Conservation (phyloP, 2,113 vertebrate species). For the Mixornis gularis region DNA sequence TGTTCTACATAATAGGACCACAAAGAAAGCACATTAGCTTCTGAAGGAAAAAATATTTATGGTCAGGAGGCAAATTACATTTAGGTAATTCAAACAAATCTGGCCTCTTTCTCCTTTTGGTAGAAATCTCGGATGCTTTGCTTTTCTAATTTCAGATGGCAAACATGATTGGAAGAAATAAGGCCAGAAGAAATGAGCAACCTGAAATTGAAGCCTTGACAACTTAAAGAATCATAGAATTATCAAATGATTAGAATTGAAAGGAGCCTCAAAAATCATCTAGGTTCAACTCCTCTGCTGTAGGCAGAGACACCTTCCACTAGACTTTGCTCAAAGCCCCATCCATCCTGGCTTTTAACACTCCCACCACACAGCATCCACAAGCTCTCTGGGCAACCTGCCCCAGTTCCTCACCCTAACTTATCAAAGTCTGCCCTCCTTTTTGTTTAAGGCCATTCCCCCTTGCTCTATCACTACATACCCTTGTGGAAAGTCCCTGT, state of each 20-base stretch:
- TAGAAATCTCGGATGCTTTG: not conserved
- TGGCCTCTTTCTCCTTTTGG: not conserved
- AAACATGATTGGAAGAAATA: not conserved
- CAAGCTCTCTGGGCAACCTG: not conserved
- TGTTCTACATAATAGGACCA: not conserved
- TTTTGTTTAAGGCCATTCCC: not conserved
- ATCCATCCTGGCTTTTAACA: not conserved
- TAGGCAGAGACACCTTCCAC: not conserved
- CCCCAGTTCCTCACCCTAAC: too few relatives aligned
- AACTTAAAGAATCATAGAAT: not conserved
- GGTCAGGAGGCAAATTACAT: not conserved
- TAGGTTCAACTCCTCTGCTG: not conserved
- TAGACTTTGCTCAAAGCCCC: not conserved
- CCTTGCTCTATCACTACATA: not conserved
- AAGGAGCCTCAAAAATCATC: not conserved
- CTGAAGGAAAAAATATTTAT: not conserved
- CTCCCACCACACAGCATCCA: not conserved
- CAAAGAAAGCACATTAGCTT: not conserved
- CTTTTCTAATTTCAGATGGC: not conserved
- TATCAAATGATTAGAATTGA: rapidly evolving
- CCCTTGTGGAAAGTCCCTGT: not conserved
- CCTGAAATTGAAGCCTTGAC: not conserved
- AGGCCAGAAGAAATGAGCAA: not conserved
- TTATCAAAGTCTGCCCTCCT: not conserved
- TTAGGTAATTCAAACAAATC: not conserved